These are phyloP conservation scores for Drosophila insularis DNA, from an alignment of 1,140 invertebrate species.

Conservation along the genomic window DNA sequence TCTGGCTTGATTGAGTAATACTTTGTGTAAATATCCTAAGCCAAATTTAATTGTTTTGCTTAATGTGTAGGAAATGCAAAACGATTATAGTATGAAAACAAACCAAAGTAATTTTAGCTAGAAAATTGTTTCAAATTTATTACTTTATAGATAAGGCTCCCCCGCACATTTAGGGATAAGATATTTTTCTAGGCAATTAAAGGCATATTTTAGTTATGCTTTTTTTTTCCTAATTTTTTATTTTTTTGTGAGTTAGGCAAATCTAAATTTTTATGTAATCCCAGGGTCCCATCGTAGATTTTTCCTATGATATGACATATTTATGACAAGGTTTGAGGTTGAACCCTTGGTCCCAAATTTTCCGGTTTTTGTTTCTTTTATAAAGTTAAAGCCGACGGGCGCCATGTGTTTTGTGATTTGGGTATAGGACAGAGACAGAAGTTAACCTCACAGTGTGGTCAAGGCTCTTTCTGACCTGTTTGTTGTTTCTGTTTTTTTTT, in stretches of 20 bases:
- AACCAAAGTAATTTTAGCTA: not conserved
- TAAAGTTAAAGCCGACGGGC: constrained; percentile 52
- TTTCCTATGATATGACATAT: constrained; percentile 61
- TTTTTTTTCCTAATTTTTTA: constrained; percentile 1
- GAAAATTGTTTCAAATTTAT: not conserved
- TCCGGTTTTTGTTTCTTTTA: not conserved
- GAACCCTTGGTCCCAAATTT: constrained; percentile 4
- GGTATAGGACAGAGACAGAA: constrained; percentile 29
- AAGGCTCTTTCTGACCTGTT: constrained; percentile 22
- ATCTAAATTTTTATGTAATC: constrained; percentile 25
- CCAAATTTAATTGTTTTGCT: constrained; percentile 32
- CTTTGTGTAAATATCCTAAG: constrained; percentile 43
- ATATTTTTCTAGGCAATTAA: constrained; percentile 22
- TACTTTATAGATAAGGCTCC: not conserved
- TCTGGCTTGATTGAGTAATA: constrained; percentile 41
- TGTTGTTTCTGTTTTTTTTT: constrained; percentile 6
- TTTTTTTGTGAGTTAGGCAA: not conserved
- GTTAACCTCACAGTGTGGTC: constrained; percentile 28
- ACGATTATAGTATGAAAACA: not conserved
- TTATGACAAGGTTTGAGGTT: constrained; percentile 55
- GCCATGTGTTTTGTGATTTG: constrained; percentile 72
- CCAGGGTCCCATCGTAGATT: constrained; percentile 51
- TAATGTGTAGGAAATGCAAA: not conserved
- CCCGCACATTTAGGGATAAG: not conserved
- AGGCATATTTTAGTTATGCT: constrained; percentile 29